phyloP scores from a whole-genome alignment of 2,888 invertebrate species.

The Xanthia icteritia region DNA sequence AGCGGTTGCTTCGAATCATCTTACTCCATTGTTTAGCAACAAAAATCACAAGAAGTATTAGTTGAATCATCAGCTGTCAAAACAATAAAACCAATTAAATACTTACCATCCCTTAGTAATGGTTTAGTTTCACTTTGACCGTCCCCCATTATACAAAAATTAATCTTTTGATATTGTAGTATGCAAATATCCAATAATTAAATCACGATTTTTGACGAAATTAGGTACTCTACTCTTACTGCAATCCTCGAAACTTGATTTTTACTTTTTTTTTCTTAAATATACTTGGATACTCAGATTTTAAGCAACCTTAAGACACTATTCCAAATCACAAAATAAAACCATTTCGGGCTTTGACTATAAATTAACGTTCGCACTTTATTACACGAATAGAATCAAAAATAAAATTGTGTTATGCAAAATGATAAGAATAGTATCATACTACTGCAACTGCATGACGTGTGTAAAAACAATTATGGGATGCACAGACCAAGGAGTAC shows the following conservation, averaged over 20 bases:
- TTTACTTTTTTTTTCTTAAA: slow-evolving; percentile 42
- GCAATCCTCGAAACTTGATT: slow-evolving; percentile 61
- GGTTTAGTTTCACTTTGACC: slow-evolving; percentile 92
- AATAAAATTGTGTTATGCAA: neutral
- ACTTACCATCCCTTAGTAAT: slow-evolving; percentile 88
- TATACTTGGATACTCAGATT: slow-evolving; percentile 5
- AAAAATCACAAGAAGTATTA: slow-evolving; percentile 77
- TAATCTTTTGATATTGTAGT: slow-evolving; percentile 64
- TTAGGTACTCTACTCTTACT: slow-evolving; percentile 54
- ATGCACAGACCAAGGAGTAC: no score
- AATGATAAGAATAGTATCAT: neutral
- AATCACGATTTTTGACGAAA: slow-evolving; percentile 58
- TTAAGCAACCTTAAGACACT: neutral
- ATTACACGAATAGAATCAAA: neutral
- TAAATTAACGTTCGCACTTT: neutral
- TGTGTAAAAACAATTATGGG: neutral
- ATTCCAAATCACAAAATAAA: neutral
- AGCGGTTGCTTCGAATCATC: slow-evolving; percentile 59
- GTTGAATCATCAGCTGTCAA: slow-evolving; percentile 89
- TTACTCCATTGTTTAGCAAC: slow-evolving; percentile 84
- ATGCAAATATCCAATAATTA: slow-evolving; percentile 67
- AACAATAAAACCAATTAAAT: slow-evolving; percentile 74
- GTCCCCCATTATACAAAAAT: slow-evolving; percentile 90
- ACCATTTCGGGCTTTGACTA: neutral
- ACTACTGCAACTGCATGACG: neutral